phyloP scores from a whole-genome alignment of 2,113 vertebrate species.

The Heliornis fulica region DNA sequence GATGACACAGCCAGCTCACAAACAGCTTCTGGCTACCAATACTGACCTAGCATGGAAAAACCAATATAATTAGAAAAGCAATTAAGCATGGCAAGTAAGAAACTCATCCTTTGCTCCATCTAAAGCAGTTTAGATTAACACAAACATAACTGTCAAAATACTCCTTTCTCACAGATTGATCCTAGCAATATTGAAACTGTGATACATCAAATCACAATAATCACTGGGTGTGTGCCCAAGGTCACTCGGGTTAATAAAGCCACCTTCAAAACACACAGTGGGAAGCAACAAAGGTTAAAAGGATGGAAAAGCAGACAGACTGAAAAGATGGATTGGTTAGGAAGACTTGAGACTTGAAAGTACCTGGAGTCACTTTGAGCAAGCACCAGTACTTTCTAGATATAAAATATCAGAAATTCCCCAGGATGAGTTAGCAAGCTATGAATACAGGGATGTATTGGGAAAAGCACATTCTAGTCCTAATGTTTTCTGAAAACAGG shows the following conservation, averaged over 20 bases:
- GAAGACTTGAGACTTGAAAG: background rate
- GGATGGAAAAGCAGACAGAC: background rate
- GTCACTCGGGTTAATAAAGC: background rate
- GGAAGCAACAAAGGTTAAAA: background rate
- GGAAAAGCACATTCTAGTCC: background rate
- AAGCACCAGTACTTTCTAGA: background rate
- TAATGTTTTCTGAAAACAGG: background rate
- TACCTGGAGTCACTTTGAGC: background rate
- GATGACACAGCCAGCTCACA: background rate
- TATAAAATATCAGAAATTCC: background rate
- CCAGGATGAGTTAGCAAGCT: background rate
- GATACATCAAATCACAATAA: background rate
- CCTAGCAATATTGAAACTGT: background rate
- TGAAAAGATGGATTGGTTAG: background rate
- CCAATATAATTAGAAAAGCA: conserved; percentile 36
- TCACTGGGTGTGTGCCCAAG: background rate
- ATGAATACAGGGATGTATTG: background rate
- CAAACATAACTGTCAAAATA: conserved; percentile 9
- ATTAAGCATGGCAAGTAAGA: conserved; percentile 15
- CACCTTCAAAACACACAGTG: background rate
- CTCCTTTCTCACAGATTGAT: background rate
- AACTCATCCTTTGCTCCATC: background rate
- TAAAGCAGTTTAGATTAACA: conserved; percentile 11
- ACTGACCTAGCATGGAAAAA: conserved; percentile 27
- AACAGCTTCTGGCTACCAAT: conserved; percentile 11